phyloP scores from a whole-genome alignment of 1,140 invertebrate genomes.

The Eupeodes corollae region DNA sequence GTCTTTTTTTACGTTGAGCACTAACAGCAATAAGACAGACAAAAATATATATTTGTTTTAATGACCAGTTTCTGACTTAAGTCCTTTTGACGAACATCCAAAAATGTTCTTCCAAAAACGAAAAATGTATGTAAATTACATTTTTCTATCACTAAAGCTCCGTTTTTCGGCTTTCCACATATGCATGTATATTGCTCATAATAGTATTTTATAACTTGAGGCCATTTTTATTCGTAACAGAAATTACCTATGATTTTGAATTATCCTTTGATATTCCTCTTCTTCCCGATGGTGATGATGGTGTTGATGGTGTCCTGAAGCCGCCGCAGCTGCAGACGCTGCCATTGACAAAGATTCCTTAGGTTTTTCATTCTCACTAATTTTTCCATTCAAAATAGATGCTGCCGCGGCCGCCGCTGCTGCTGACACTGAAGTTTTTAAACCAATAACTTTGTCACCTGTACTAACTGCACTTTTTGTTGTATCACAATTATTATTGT shows the following conservation, averaged over 20 bases:
- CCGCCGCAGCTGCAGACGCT: constrained; percentile 4
- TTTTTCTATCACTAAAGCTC: too few species aligned
- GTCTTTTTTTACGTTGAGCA: too few species aligned
- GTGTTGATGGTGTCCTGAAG: constrained; percentile 9
- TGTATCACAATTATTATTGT: constrained; percentile 11
- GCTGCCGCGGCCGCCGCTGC: not conserved
- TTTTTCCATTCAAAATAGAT: constrained; percentile 3
- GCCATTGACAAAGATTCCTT: constrained; percentile 7
- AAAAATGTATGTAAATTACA: too few species aligned
- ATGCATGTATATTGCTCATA: too few species aligned
- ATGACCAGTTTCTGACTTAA: too few species aligned
- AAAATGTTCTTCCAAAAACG: too few species aligned
- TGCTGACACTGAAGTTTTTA: not conserved
- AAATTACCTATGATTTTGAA: constrained; percentile 5
- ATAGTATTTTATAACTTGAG: too few species aligned
- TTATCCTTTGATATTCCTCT: constrained; percentile 10
- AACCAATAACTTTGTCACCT: not conserved
- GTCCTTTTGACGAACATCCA: too few species aligned
- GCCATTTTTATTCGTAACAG: too few species aligned
- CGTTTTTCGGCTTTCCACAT: too few species aligned
- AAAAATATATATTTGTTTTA: too few species aligned
- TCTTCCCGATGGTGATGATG: constrained; percentile 5
- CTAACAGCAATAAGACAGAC: too few species aligned
- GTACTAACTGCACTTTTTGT: not conserved
- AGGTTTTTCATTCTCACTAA: constrained; percentile 22